Percentiles rank a stretch among this genome's conserved stretches.
phyloP scores from a whole-genome alignment of 2,888 invertebrate genomes.

The Drosophila planitibia region DNA sequence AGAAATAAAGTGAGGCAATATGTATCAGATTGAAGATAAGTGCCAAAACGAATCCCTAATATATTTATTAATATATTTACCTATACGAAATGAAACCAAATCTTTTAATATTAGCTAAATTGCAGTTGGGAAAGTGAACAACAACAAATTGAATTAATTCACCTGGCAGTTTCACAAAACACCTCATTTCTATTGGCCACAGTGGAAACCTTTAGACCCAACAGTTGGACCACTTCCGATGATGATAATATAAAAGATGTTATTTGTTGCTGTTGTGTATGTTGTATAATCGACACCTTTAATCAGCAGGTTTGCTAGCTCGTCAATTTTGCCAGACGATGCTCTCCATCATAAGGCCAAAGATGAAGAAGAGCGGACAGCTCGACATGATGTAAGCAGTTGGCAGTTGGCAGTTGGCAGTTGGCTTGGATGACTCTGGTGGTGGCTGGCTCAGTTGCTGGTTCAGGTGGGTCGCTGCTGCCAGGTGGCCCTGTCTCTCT shows the following conservation, averaged over 20 bases:
- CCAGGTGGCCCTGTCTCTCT: constrained; percentile 25
- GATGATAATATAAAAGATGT: not conserved
- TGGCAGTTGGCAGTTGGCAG: not conserved
- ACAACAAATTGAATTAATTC: constrained; percentile 9
- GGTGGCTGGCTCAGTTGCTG: not conserved
- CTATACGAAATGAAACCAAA: not conserved
- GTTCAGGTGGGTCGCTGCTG: constrained; percentile 20
- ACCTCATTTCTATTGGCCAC: constrained; percentile 20
- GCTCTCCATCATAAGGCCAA: constrained; percentile 5
- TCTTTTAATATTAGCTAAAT: not conserved
- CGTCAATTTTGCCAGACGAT: not conserved
- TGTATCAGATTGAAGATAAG: not conserved
- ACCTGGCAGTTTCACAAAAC: constrained; percentile 7
- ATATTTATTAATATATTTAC: not conserved
- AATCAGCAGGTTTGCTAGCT: constrained; percentile 8
- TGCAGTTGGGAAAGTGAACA: constrained; percentile 16
- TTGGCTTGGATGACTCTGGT: not conserved
- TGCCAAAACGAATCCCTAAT: not conserved
- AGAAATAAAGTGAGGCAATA: not conserved
- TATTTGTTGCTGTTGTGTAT: not conserved
- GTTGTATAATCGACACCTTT: constrained; percentile 33
- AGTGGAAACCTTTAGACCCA: constrained; percentile 11
- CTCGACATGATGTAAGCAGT: constrained; percentile 17
- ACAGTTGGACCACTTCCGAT: constrained; percentile 9
- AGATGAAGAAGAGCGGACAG: not conserved